Conservation (phyloP, 2,113 vertebrate genomes). For the Lepisosteus osseus region DNA sequence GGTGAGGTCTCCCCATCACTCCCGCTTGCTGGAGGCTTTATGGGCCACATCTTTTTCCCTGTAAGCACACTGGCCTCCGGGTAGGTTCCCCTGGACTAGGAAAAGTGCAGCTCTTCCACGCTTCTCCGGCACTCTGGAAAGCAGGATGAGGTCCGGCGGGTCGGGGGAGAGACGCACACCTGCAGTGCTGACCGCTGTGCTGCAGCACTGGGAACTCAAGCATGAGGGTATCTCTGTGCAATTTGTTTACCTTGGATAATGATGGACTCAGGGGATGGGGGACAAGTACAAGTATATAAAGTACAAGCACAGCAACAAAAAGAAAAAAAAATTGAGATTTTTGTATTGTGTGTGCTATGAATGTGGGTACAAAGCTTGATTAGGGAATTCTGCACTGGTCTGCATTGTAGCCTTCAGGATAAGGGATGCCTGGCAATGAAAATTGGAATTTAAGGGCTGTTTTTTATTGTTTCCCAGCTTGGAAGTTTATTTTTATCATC, state of each 20-base stretch:
- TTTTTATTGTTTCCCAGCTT: neutral
- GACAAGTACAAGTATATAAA: neutral
- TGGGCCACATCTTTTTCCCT: too few relatives aligned
- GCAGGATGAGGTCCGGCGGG: neutral
- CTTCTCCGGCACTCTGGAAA: too few relatives aligned
- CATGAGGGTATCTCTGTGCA: too few relatives aligned
- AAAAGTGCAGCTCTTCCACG: too few relatives aligned
- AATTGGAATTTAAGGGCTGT: neutral
- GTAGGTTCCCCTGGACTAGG: too few relatives aligned
- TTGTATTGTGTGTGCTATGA: constrained; percentile 23
- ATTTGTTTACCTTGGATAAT: too few relatives aligned
- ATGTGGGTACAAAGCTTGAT: constrained; percentile 53
- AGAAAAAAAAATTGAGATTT: constrained; percentile 5
- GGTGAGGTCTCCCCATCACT: too few relatives aligned
- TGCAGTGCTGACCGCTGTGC: too few relatives aligned
- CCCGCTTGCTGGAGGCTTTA: too few relatives aligned
- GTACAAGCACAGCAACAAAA: constrained; percentile 7
- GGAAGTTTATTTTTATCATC: neutral
- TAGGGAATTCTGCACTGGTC: neutral
- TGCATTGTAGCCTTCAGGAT: neutral
- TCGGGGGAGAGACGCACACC: neutral
- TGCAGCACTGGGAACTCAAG: too few relatives aligned
- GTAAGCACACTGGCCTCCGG: too few relatives aligned
- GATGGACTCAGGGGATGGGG: neutral
- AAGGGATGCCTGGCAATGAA: neutral